Evolutionary conservation across 1,140 invertebrate genomes (phyloP).

Genomic region (Zaprionus taronus): DNA sequence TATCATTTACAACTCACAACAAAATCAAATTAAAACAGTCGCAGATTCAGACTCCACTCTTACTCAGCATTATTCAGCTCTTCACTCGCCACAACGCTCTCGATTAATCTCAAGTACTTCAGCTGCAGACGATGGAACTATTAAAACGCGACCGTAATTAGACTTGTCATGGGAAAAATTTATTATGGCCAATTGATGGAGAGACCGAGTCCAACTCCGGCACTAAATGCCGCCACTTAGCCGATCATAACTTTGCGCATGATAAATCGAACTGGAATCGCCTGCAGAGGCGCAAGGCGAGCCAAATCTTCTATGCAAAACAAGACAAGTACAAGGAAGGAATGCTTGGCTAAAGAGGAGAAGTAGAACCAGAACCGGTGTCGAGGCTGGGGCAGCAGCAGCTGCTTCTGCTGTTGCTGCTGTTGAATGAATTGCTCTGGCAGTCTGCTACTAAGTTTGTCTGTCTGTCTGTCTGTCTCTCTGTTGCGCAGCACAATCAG

Average conservation of each 20-base stretch:
- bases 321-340: slow-evolving; percentile 24
- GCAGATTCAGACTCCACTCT: neutral
- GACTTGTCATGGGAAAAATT: slow-evolving; percentile 67
- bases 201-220: slow-evolving; percentile 32
- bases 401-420: slow-evolving; percentile 39
- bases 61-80: neutral
- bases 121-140: neutral
- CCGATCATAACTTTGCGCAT: slow-evolving; percentile 73
- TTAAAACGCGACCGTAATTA: slow-evolving; percentile 57
- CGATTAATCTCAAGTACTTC: slow-evolving; percentile 20
- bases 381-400: neutral
- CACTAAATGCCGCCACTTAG: slow-evolving; percentile 71
- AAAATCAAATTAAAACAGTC: neutral
- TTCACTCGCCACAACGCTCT: neutral
- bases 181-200: slow-evolving; percentile 54
- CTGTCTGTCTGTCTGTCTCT: slow-evolving; percentile 20
- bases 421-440: slow-evolving; percentile 68
- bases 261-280: slow-evolving; percentile 75
- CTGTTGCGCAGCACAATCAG: slow-evolving; percentile 65
- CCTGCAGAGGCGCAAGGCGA: slow-evolving; percentile 53
- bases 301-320: slow-evolving; percentile 58
- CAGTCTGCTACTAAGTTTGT: slow-evolving; percentile 20
- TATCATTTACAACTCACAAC: neutral
- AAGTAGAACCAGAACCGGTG: slow-evolving; percentile 9
- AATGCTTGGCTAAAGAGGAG: neutral